Evolutionary conservation across 37 sponge, comb jelly and placozoan genomes (phyloP).

Genomic region (Aplysina aerophoba): DNA sequence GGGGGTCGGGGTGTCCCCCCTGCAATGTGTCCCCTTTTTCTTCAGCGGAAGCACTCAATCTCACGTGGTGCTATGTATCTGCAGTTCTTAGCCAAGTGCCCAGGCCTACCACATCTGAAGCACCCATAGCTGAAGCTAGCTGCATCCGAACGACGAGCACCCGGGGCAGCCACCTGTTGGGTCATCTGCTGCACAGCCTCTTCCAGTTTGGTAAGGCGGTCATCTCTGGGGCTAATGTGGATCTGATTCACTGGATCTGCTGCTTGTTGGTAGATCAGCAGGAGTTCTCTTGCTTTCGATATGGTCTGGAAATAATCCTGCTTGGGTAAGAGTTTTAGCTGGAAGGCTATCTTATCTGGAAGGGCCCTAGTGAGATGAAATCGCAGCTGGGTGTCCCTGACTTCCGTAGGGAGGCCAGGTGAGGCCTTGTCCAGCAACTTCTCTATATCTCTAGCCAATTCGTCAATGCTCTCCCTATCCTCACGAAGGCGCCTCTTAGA

Average conservation of each 20-base stretch:
- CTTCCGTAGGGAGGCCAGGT: background rate
- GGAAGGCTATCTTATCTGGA: background rate
- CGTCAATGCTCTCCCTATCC: constrained; percentile 14
- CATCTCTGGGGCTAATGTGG: background rate
- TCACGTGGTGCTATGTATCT: background rate
- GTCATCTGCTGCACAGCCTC: background rate
- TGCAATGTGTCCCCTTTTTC: constrained; percentile 8
- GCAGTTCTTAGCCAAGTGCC: background rate
- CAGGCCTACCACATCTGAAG: background rate
- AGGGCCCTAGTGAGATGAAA: background rate
- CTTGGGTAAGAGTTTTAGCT: constrained; percentile 4
- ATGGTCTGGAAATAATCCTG: background rate
- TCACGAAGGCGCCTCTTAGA: background rate
- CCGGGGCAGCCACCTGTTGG: background rate
- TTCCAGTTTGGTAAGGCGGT: background rate
- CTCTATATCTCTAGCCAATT: constrained; percentile 15
- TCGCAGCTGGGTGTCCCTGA: background rate
- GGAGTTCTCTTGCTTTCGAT: constrained; percentile 14
- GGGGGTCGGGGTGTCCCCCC: background rate
- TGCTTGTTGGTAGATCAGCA: background rate
- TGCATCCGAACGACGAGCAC: background rate
- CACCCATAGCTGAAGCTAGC: background rate
- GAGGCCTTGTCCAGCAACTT: constrained; percentile 13
- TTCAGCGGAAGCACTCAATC: constrained; percentile 4
- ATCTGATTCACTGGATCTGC: background rate